These are phyloP conservation scores for Morpho helenor DNA, from an alignment of 2,888 invertebrate genomes.

Conservation along the genomic window DNA sequence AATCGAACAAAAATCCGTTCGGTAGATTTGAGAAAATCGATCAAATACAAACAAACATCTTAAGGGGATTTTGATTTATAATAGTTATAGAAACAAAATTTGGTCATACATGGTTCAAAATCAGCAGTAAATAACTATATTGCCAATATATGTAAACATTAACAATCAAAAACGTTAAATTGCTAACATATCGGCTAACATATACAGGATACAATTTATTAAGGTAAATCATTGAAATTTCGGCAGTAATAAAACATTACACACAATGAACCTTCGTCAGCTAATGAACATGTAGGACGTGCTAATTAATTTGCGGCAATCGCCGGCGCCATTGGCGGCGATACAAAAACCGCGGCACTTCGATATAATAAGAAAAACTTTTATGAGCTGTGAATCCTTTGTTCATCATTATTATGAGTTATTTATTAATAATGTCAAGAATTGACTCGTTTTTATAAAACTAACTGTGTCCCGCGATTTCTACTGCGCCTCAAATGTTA, in stretches of 20 bases:
- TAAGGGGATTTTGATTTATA: no score
- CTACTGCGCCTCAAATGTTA: no score
- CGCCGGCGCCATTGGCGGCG: conserved; percentile 45
- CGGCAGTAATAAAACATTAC: conserved; percentile 16
- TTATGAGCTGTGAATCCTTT: conserved; percentile 34
- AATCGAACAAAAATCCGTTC: no score
- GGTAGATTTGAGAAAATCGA: no score
- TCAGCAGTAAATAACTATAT: no score
- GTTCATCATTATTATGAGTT: conserved; percentile 35
- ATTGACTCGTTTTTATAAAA: conserved; percentile 6
- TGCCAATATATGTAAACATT: no score
- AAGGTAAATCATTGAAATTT: conserved; percentile 9
- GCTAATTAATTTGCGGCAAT: conserved; percentile 61
- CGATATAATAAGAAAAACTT: conserved; percentile 44
- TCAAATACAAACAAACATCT: no score
- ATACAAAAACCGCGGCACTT: conserved; percentile 20
- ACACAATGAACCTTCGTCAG: conserved; percentile 31
- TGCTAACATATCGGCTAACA: no score
- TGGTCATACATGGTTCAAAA: no score
- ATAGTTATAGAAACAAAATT: no score
- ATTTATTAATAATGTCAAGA: conserved; percentile 21
- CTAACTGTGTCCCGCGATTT: background rate
- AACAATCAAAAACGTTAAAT: no score
- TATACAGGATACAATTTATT: background rate
- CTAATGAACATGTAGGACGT: conserved; percentile 39